phyloP scores from a whole-genome alignment of 2,113 vertebrate species.

The Talpa occidentalis region DNA sequence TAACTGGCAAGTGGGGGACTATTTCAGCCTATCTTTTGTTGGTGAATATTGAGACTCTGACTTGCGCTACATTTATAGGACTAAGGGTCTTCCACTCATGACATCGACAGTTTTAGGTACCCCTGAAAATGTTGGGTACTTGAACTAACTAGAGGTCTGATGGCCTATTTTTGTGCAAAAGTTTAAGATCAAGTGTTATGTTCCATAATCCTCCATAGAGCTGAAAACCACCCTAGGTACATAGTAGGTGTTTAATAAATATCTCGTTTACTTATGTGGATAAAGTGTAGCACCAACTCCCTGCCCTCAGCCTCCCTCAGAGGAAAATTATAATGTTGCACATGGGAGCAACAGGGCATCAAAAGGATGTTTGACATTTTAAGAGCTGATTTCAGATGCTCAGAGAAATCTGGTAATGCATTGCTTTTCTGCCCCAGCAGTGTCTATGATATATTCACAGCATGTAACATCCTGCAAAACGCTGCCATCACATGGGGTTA shows the following conservation, averaged over 20 bases:
- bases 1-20: background rate
- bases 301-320: background rate
- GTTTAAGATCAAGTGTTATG: background rate
- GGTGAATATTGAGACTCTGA: background rate
- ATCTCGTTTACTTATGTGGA: background rate
- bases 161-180: background rate
- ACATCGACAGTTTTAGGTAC: background rate
- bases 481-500: background rate
- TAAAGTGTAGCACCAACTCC: background rate
- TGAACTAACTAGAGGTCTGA: background rate
- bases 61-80: background rate
- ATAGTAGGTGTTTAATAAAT: constrained; percentile 40
- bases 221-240: background rate
- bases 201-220: background rate
- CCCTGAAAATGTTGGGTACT: background rate
- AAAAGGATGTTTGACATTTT: constrained; percentile 62
- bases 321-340: constrained; percentile 61
- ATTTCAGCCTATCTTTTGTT: background rate
- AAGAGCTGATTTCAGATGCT: constrained; percentile 68
- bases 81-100: background rate
- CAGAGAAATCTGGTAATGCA: constrained; percentile 36
- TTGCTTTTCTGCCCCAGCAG: constrained; percentile 45
- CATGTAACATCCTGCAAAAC: constrained; percentile 29
- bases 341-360: background rate
- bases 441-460: constrained; percentile 44